Percentiles rank a stretch among this genome's conserved stretches.
phyloP scores from a whole-genome alignment of 2,888 invertebrate species.

The Drosophila barbarae region DNA sequence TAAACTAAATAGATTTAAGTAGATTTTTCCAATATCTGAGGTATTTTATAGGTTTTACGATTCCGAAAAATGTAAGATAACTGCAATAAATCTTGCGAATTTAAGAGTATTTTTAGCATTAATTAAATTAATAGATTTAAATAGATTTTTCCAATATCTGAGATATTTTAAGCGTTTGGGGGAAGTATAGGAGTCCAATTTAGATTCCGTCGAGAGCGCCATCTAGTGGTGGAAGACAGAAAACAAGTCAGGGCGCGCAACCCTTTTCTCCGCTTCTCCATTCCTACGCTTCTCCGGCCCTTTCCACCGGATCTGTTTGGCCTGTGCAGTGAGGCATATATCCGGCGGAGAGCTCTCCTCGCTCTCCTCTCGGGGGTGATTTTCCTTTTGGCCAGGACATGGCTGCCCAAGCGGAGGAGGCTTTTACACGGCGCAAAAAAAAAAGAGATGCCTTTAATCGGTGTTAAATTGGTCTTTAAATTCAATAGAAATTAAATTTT shows the following conservation, averaged over 20 bases:
- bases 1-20: too few species aligned
- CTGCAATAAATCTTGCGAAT: too few species aligned
- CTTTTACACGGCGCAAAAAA: conserved; percentile 4
- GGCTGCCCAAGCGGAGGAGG: conserved; percentile 5
- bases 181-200: conserved; percentile 18
- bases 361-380: conserved; percentile 16
- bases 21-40: too few species aligned
- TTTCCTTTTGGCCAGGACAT: conserved; percentile 13
- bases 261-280: conserved; percentile 3
- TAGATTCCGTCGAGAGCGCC: conserved; percentile 49
- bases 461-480: neutral
- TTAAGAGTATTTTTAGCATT: too few species aligned
- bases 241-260: conserved; percentile 20
- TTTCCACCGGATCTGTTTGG: conserved; percentile 13
- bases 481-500: too few species aligned
- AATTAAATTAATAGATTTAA: too few species aligned
- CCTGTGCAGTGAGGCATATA: conserved; percentile 57
- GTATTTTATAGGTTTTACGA: too few species aligned
- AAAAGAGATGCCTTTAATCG: neutral
- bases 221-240: conserved; percentile 63
- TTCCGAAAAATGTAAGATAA: too few species aligned
- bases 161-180: neutral
- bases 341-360: conserved; percentile 48
- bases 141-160: neutral
- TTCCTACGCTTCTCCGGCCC: neutral